A percentile compares a stretch with the other conserved stretches of the same genome.
Evolutionary conservation across 64 coral and sea anemone genomes (phyloP).

Genomic region (Porites lutea): DNA sequence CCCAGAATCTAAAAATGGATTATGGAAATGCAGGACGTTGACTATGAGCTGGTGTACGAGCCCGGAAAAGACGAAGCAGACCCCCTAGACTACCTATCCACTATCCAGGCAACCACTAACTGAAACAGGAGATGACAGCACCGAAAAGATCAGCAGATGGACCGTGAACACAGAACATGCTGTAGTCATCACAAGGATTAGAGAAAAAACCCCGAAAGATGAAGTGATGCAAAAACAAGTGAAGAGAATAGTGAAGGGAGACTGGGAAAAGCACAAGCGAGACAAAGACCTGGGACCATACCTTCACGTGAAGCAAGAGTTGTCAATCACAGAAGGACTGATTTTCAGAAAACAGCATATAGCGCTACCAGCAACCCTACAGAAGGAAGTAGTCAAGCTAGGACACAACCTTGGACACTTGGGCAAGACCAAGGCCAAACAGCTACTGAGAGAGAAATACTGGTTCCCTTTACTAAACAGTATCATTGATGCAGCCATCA

Average conservation of each 20-base stretch:
- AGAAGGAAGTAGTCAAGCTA: conserved; percentile 57
- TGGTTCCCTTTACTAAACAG: neutral
- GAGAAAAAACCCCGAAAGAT: conserved; percentile 47
- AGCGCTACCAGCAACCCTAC: conserved; percentile 54
- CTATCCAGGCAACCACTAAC: conserved; percentile 64
- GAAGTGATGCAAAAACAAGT: conserved; percentile 22
- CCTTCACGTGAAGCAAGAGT: conserved; percentile 57
- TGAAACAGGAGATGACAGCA: conserved; percentile 53
- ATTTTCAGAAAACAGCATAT: conserved; percentile 68
- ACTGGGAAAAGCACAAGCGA: conserved; percentile 46
- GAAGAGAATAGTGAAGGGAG: conserved; percentile 51
- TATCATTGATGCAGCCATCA: neutral
- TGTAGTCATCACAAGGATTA: conserved; percentile 24
- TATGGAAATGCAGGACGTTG: conserved; percentile 62
- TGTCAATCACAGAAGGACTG: conserved; percentile 67
- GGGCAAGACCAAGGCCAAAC: conserved; percentile 67
- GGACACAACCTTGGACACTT: conserved; percentile 74
- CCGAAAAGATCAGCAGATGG: conserved; percentile 48
- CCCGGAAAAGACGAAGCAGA: conserved; percentile 64
- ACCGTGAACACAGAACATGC: conserved; percentile 29
- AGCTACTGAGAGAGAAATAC: conserved; percentile 71
- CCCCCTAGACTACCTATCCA: conserved; percentile 68
- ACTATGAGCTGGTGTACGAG: conserved; percentile 48
- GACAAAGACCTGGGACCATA: conserved; percentile 71
- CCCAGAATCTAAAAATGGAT: conserved; percentile 66